Conservation (phyloP, 2,113 vertebrate genomes). For the Mus pahari region DNA sequence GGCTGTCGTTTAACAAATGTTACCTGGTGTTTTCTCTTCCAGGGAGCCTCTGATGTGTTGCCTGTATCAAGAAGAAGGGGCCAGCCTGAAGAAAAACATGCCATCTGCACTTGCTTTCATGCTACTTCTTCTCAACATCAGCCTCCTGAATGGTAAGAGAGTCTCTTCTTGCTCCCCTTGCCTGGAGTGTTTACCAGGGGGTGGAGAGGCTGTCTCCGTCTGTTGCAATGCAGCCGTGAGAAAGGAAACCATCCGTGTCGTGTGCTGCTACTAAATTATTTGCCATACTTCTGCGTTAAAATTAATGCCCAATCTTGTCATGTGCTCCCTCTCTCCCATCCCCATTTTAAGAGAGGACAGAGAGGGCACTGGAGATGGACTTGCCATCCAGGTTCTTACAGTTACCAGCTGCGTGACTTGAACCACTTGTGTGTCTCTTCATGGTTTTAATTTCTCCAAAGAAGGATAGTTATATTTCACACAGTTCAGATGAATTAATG, state of each 20-base stretch:
- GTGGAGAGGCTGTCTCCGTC: not conserved
- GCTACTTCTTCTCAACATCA: slow-evolving; percentile 77
- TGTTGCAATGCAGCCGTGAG: not conserved
- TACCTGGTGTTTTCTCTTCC: slow-evolving; percentile 78
- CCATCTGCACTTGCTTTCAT: slow-evolving; percentile 63
- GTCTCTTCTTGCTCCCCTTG: not conserved
- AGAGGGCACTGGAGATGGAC: not conserved
- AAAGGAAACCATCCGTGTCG: not conserved
- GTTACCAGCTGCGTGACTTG: not conserved
- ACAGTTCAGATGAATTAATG: not conserved
- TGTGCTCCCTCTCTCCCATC: not conserved
- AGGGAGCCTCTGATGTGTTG: slow-evolving; percentile 81
- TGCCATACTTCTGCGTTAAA: not conserved
- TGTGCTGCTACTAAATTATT: slow-evolving; percentile 11
- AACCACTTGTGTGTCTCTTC: not conserved
- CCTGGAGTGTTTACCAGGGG: not conserved
- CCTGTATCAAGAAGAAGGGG: slow-evolving; percentile 50
- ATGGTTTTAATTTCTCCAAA: slow-evolving; percentile 18
- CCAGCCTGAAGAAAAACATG: slow-evolving; percentile 81
- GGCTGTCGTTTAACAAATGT: slow-evolving; percentile 10
- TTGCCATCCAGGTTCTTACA: not conserved
- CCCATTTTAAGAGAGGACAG: not conserved
- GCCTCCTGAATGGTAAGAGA: slow-evolving; percentile 78
- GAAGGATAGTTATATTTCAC: not conserved
- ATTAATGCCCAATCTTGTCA: not conserved